Conservation (phyloP, 2,888 invertebrate genomes). For the Agonopterix alstromeriana region DNA sequence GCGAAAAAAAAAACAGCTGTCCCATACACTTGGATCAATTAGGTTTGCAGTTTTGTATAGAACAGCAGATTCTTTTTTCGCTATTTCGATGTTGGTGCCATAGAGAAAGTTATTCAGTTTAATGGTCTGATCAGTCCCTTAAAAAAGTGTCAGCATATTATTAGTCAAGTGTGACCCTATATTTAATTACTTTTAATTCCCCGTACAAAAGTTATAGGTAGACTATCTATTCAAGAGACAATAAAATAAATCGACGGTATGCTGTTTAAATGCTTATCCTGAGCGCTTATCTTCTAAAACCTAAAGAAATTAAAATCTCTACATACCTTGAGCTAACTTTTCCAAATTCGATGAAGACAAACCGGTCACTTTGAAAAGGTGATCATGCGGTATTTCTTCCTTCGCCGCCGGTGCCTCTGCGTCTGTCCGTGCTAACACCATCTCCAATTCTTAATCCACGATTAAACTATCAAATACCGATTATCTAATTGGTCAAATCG, state of each 20-base stretch:
- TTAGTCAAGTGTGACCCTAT: too few species aligned
- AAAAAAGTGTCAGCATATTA: too few species aligned
- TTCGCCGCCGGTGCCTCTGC: slow-evolving; percentile 27
- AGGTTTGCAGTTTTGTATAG: too few species aligned
- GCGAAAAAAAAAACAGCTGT: too few species aligned
- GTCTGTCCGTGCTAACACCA: slow-evolving; percentile 34
- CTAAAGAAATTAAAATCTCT: neutral
- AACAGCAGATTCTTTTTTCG: too few species aligned
- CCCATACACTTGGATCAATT: too few species aligned
- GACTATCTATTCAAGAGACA: too few species aligned
- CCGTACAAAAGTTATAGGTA: too few species aligned
- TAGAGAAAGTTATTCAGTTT: too few species aligned
- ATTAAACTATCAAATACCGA: slow-evolving; percentile 7
- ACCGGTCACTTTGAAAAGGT: slow-evolving; percentile 60
- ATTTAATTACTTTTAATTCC: too few species aligned
- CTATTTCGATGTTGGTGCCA: too few species aligned
- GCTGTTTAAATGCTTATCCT: neutral
- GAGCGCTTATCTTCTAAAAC: neutral
- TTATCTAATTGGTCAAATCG: slow-evolving; percentile 5
- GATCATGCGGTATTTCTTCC: slow-evolving; percentile 60
- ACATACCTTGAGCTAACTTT: slow-evolving; percentile 57
- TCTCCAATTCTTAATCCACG: neutral
- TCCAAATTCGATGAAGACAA: slow-evolving; percentile 57
- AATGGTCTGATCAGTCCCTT: too few species aligned
- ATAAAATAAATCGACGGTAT: neutral